Evolutionary conservation across 2,888 invertebrate genomes (phyloP).

Genomic region (Synanthedon formicaeformis): DNA sequence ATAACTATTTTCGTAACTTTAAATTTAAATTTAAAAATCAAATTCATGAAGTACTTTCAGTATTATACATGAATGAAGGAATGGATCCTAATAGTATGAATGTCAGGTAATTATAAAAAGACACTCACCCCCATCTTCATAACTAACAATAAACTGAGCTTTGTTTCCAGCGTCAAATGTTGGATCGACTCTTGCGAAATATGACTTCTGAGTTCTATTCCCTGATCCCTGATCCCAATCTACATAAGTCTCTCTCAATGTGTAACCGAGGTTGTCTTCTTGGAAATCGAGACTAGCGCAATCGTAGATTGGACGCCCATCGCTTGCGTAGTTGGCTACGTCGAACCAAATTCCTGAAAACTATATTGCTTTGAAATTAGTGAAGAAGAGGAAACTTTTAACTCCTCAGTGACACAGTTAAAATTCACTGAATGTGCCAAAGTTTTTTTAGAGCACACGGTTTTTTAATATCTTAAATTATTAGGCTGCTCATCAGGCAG

Average conservation of each 20-base stretch:
- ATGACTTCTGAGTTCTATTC: constrained; percentile 51
- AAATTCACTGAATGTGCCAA: too few relatives aligned
- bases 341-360: constrained; percentile 64
- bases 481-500: too few relatives aligned
- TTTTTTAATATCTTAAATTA: too few relatives aligned
- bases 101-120: too few relatives aligned
- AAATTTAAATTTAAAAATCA: too few relatives aligned
- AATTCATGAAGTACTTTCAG: too few relatives aligned
- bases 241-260: constrained; percentile 48
- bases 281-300: constrained; percentile 52
- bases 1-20: too few relatives aligned
- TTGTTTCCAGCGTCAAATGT: constrained; percentile 55
- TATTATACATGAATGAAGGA: too few relatives aligned
- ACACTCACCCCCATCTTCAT: constrained; percentile 47
- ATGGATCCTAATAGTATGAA: too few relatives aligned
- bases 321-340: constrained; percentile 52
- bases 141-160: constrained; percentile 53
- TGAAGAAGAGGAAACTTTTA: background rate
- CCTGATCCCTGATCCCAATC: constrained; percentile 34
- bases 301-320: constrained; percentile 44
- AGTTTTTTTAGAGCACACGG: too few relatives aligned
- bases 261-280: constrained; percentile 57
- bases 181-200: constrained; percentile 55
- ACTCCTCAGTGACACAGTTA: too few relatives aligned
- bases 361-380: constrained; percentile 21